phyloP scores from a whole-genome alignment of 2,888 invertebrate species.

The Drosophila austrosaltans region DNA sequence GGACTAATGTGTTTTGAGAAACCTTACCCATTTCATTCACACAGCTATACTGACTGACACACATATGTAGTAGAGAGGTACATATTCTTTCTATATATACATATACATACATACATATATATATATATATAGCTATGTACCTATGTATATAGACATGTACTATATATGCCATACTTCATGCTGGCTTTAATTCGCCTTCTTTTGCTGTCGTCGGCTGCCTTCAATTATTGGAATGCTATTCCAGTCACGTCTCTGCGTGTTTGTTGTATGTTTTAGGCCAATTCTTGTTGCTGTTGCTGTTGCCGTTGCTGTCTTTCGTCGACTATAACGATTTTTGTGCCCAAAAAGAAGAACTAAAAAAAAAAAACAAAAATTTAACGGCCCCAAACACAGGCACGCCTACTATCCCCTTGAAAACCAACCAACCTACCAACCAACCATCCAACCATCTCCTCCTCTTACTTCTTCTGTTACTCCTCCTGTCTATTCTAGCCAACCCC shows the following conservation, averaged over 20 bases:
- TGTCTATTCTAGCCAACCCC: background rate
- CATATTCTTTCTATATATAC: background rate
- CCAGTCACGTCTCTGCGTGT: constrained; percentile 72
- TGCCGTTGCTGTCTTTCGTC: constrained; percentile 9
- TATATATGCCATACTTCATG: constrained; percentile 57
- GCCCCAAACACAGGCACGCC: constrained; percentile 33
- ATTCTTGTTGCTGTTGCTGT: constrained; percentile 14
- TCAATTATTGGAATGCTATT: constrained; percentile 71
- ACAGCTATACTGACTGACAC: background rate
- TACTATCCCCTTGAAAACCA: too few species aligned
- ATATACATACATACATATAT: background rate
- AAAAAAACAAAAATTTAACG: constrained; percentile 35
- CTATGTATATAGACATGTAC: background rate
- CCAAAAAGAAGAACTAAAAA: constrained; percentile 42
- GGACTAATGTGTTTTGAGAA: constrained; percentile 16
- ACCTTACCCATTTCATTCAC: background rate
- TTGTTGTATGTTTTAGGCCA: constrained; percentile 50
- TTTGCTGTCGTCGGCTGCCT: constrained; percentile 55
- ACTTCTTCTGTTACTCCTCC: background rate
- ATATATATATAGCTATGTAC: background rate
- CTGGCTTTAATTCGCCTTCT: constrained; percentile 60
- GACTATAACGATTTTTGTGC: constrained; percentile 38
- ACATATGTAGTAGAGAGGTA: background rate
- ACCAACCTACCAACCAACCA: too few species aligned
- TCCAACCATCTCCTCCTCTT: constrained; percentile 15